Percentiles rank a stretch among this genome's conserved stretches.
Evolutionary conservation across 2,113 vertebrate species (phyloP).

Genomic region (Xiphias gladius): DNA sequence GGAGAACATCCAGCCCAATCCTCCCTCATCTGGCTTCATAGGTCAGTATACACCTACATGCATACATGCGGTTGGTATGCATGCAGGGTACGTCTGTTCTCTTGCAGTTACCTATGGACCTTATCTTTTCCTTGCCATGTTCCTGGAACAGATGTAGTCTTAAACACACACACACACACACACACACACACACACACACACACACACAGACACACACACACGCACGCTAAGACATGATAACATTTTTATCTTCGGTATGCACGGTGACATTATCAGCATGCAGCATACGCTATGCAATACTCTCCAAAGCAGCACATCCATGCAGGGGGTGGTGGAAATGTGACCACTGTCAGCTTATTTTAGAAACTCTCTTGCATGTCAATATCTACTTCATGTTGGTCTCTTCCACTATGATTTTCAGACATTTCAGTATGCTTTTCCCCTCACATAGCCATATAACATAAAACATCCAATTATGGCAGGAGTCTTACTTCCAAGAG

Average conservation of each 20-base stretch:
- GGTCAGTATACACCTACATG: slow-evolving; percentile 82
- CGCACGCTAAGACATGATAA: slow-evolving; percentile 6
- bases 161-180: neutral
- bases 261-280: slow-evolving; percentile 40
- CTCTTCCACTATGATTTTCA: neutral
- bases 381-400: neutral
- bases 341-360: neutral
- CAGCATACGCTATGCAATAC: neutral
- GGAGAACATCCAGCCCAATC: slow-evolving; percentile 98
- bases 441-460: neutral
- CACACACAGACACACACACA: too few species aligned
- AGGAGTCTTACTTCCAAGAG: neutral
- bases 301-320: slow-evolving; percentile 21
- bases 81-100: slow-evolving; percentile 5
- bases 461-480: neutral
- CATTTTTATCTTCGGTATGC: slow-evolving; percentile 41
- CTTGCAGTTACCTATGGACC: slow-evolving; percentile 23
- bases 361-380: slow-evolving; percentile 10
- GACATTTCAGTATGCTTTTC: neutral
- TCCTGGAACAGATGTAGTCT: neutral
- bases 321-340: neutral
- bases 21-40: slow-evolving; percentile 98
- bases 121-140: slow-evolving; percentile 44
- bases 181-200: neutral
- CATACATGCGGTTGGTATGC: neutral